phyloP scores from a whole-genome alignment of 1,140 invertebrate species.

The Drosophila bocki region DNA sequence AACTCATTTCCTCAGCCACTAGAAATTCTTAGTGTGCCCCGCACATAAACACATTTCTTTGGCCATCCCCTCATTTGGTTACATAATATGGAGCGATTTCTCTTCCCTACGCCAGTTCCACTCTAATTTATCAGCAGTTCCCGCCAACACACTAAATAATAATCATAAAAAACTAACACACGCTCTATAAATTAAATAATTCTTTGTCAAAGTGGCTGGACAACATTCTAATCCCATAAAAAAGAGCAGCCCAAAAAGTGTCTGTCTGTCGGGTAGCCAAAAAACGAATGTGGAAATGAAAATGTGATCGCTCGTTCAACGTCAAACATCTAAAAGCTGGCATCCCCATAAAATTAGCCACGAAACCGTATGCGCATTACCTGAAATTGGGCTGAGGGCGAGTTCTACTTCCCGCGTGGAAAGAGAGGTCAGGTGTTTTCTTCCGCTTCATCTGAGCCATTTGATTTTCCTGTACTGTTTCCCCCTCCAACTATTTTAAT shows the following conservation, averaged over 20 bases:
- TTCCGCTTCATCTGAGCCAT: conserved; percentile 42
- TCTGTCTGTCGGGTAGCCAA: conserved; percentile 19
- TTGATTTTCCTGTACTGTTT: conserved; percentile 14
- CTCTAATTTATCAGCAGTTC: conserved; percentile 60
- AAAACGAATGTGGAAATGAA: conserved; percentile 65
- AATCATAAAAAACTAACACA: conserved; percentile 56
- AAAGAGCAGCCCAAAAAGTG: conserved; percentile 55
- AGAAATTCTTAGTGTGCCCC: neutral
- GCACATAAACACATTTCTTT: neutral
- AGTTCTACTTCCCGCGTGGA: conserved; percentile 16
- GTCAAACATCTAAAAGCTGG: conserved; percentile 34
- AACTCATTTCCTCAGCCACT: neutral
- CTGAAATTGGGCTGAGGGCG: conserved; percentile 1
- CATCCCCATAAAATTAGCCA: conserved; percentile 36
- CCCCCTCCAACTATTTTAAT: conserved; percentile 23
- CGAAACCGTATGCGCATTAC: conserved; percentile 21
- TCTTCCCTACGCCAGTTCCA: conserved; percentile 25
- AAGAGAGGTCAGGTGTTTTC: conserved; percentile 33
- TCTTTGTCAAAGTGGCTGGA: conserved; percentile 69
- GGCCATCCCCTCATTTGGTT: conserved; percentile 38
- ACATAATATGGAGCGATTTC: conserved; percentile 51
- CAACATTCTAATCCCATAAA: conserved; percentile 82
- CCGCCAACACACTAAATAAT: conserved; percentile 57
- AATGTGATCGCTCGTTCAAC: conserved; percentile 16
- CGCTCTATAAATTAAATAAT: conserved; percentile 71